These are phyloP conservation scores for Adelphocoris suturalis DNA, from an alignment of 2,888 invertebrate species.

Conservation along the genomic window DNA sequence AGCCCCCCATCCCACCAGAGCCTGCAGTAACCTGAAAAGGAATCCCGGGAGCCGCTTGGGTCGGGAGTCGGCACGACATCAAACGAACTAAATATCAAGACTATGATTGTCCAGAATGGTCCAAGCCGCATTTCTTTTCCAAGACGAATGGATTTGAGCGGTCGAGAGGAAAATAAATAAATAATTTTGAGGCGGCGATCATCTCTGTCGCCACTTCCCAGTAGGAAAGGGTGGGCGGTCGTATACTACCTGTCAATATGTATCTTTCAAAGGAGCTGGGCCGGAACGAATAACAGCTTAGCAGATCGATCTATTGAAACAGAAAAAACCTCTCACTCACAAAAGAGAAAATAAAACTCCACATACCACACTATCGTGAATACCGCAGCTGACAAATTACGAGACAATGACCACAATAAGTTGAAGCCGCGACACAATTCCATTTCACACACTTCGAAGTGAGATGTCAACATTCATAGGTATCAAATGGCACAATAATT, in stretches of 20 bases:
- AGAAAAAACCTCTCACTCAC: neutral
- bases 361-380: too few relatives aligned
- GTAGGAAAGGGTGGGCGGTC: neutral
- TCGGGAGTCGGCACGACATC: neutral
- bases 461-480: too few relatives aligned
- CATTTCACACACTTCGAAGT: too few relatives aligned
- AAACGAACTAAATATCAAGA: slow-evolving; percentile 23
- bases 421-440: too few relatives aligned
- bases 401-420: too few relatives aligned
- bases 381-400: too few relatives aligned
- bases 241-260: neutral
- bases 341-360: neutral
- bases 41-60: slow-evolving; percentile 26
- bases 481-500: too few relatives aligned
- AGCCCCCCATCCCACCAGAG: neutral
- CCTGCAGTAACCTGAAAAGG: slow-evolving; percentile 1
- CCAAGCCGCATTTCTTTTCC: neutral
- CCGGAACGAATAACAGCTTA: neutral
- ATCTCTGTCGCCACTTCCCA: slow-evolving; percentile 2
- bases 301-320: neutral
- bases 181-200: neutral
- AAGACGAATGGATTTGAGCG: neutral
- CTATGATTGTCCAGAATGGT: neutral
- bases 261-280: neutral
- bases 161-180: slow-evolving; percentile 18